These are phyloP conservation scores for Excalfactoria chinensis DNA, from an alignment of 2,113 vertebrate species.

Conservation along the genomic window DNA sequence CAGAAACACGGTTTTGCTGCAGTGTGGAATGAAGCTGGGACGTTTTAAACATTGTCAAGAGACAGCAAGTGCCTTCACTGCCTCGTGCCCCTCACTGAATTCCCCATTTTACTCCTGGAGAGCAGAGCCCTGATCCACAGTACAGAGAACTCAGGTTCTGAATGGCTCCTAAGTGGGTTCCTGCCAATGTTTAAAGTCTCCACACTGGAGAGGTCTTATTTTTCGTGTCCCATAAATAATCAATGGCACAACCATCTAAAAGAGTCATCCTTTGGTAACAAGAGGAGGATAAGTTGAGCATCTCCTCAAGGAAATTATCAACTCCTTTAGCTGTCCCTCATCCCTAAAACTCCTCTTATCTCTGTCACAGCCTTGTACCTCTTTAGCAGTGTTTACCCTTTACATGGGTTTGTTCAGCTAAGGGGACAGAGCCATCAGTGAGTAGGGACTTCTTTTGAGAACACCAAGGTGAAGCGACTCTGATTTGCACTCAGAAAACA, in stretches of 20 bases:
- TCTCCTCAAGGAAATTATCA: neutral
- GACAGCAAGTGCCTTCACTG: neutral
- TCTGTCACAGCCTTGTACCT: neutral
- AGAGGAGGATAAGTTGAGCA: neutral
- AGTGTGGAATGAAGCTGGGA: slow-evolving; percentile 10
- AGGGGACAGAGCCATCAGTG: neutral
- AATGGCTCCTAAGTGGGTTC: neutral
- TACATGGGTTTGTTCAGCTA: neutral
- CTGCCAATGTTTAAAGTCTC: neutral
- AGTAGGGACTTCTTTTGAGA: neutral
- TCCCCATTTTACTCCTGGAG: neutral
- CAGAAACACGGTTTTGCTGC: slow-evolving; percentile 42
- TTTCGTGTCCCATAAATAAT: neutral
- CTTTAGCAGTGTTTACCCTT: neutral
- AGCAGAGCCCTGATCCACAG: rapidly evolving
- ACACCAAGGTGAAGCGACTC: neutral
- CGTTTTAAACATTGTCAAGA: slow-evolving; percentile 11
- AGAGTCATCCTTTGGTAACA: neutral
- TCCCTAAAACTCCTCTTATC: neutral
- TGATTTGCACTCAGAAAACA: neutral
- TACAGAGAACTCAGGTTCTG: neutral
- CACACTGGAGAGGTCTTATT: neutral
- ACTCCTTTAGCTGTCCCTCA: neutral
- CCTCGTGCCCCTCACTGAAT: neutral
- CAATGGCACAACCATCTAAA: neutral